Percentiles rank a stretch among this genome's conserved stretches.
These are phyloP conservation scores for Camelus bactrianus DNA, from an alignment of 2,113 vertebrate genomes.

Conservation along the genomic window DNA sequence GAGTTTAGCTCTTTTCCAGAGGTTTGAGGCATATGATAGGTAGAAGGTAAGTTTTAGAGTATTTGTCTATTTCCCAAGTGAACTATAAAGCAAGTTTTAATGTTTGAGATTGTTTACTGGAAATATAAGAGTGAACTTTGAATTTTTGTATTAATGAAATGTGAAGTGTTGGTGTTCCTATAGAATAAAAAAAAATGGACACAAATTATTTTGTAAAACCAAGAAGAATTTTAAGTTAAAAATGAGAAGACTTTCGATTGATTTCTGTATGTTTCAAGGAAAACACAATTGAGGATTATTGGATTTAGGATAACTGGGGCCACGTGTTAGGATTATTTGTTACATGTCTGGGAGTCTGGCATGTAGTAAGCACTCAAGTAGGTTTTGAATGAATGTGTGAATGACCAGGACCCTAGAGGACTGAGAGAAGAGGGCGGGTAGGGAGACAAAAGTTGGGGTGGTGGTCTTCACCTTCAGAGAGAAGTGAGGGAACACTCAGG, in stretches of 20 bases:
- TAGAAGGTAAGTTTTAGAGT: constrained; percentile 53
- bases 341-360: neutral
- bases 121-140: constrained; percentile 55
- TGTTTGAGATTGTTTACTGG: constrained; percentile 46
- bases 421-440: neutral
- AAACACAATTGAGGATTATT: neutral
- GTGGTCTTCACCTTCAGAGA: neutral
- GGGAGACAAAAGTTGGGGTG: neutral
- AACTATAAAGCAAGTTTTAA: constrained; percentile 65
- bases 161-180: constrained; percentile 38
- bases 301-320: neutral
- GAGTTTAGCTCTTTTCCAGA: neutral
- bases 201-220: neutral
- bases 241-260: neutral
- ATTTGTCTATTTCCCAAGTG: constrained; percentile 46
- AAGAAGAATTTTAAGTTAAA: constrained; percentile 51
- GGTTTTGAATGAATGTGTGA: neutral
- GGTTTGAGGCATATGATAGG: constrained; percentile 54
- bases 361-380: neutral
- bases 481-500: neutral
- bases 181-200: neutral
- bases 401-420: no score
- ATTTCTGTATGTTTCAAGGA: neutral
- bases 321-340: neutral
- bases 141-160: constrained; percentile 60